Conservation (phyloP, 1,140 invertebrate species). For the Danaus melanippus region DNA sequence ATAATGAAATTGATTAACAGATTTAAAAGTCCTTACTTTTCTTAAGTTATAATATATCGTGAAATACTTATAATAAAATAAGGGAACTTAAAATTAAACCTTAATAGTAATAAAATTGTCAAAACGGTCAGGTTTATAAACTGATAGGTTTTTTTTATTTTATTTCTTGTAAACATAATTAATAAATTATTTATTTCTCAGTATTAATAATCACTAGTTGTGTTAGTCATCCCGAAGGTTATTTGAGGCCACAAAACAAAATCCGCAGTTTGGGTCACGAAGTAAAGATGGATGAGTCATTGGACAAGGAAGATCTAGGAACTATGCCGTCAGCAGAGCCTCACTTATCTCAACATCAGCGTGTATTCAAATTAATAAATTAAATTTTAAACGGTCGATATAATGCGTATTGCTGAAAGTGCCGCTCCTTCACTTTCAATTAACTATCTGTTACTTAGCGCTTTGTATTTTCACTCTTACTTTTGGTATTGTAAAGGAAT, state of each 20-base stretch:
- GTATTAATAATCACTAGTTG: constrained; percentile 38
- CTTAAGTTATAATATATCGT: no score
- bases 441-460: constrained; percentile 13
- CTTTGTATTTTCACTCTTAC: constrained; percentile 20
- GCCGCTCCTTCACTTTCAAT: constrained; percentile 24
- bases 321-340: constrained; percentile 52
- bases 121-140: no score
- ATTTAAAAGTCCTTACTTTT: no score
- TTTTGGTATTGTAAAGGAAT: constrained; percentile 12
- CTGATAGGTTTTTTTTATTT: no score
- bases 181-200: constrained; percentile 28
- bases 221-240: constrained; percentile 50
- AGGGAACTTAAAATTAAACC: no score
- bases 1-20: no score
- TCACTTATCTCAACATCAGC: background rate
- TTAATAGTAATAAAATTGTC: no score
- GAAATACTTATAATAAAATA: no score
- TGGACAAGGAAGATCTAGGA: constrained; percentile 59
- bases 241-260: constrained; percentile 51
- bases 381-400: constrained; percentile 8
- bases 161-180: constrained; percentile 19
- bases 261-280: constrained; percentile 59
- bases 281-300: constrained; percentile 48
- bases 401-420: constrained; percentile 2
- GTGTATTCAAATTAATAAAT: constrained; percentile 4